Evolutionary conservation across 1,140 invertebrate species (phyloP), one percentile per base, ranked within the genome.

Genomic region (Eueides isabella): DNA sequence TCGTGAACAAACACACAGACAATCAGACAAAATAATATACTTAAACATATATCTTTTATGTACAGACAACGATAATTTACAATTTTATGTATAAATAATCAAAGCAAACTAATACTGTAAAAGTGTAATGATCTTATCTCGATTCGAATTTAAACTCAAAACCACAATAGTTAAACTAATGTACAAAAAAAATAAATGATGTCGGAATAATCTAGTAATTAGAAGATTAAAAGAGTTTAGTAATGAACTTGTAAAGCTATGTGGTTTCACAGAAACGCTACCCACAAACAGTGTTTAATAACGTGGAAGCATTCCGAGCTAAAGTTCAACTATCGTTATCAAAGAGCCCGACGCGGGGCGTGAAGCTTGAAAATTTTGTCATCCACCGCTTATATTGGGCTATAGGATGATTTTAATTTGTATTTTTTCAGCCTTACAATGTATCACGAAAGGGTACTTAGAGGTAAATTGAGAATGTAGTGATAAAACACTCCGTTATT

Each of bases 341-440:
- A 72, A 72, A 72, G 71, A 19, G 31, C n/a, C 35, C 28, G 41
- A 72, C 31, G 67, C 55, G 67, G 55, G 28, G 38, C 26, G 67
- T 2, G 65, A 69, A 74, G 61, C 44, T 69, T 67, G 30, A 65
- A 69, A 33, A 74, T 55, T 11, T 35, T 14, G 35, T 11, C 6
- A 31, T 65, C 63, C 61, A 64, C n/a, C 61, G 28, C 9, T 23
- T 31, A 23, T 23, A 44, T 14, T 23, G 28, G 11, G 48, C 16
- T 69, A 61, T 61, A 67, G 11, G 19, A 16, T 19, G 29, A 9
- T 44, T 41, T 41, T 5, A 6, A 2, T 48, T 19, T 19, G 14
- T 38, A 38, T 5, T 38, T 38, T 35, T 35, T 5, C 31, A 33
- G 31, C 31, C 11, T 38, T 5, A 38, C 5, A 14, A 1, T 16